phyloP scores from a whole-genome alignment of 2,888 invertebrate species.

The Zygogramma bicolorata region DNA sequence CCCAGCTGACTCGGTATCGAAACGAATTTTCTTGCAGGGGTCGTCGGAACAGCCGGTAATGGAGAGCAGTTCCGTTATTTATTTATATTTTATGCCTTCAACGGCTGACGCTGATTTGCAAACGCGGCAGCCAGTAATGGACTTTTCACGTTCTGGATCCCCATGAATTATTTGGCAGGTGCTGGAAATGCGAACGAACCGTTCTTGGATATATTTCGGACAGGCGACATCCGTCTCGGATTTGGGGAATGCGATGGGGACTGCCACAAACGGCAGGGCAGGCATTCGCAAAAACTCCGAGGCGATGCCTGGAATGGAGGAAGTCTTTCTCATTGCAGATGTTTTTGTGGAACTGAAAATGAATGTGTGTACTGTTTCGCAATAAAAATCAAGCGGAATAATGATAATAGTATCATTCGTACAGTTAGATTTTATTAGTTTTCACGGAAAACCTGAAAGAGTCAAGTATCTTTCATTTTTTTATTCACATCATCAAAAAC shows the following conservation, averaged over 20 bases:
- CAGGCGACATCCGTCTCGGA: neutral
- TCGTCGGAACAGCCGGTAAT: neutral
- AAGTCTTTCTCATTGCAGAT: too few relatives aligned
- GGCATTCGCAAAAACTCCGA: neutral
- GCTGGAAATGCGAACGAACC: slow-evolving; percentile 33
- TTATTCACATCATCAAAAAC: too few relatives aligned
- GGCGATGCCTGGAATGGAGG: too few relatives aligned
- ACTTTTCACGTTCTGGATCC: slow-evolving; percentile 38
- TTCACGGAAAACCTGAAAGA: too few relatives aligned
- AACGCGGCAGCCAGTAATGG: slow-evolving; percentile 37
- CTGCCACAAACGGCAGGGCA: too few relatives aligned
- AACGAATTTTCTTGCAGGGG: neutral
- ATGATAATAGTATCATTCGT: too few relatives aligned
- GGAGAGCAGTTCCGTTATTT: slow-evolving; percentile 12
- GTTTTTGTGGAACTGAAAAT: too few relatives aligned
- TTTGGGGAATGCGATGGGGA: neutral
- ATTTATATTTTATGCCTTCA: slow-evolving; percentile 13
- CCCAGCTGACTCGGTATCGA: neutral
- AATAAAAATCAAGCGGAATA: too few relatives aligned
- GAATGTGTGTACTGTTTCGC: too few relatives aligned
- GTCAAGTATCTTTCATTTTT: too few relatives aligned
- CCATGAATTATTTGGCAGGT: slow-evolving; percentile 43
- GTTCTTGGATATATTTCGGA: slow-evolving; percentile 10
- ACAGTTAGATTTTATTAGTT: too few relatives aligned
- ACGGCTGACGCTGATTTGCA: neutral